Conservation (phyloP, 2,797 vertebrate species). For the Urosaurus nigricauda region DNA sequence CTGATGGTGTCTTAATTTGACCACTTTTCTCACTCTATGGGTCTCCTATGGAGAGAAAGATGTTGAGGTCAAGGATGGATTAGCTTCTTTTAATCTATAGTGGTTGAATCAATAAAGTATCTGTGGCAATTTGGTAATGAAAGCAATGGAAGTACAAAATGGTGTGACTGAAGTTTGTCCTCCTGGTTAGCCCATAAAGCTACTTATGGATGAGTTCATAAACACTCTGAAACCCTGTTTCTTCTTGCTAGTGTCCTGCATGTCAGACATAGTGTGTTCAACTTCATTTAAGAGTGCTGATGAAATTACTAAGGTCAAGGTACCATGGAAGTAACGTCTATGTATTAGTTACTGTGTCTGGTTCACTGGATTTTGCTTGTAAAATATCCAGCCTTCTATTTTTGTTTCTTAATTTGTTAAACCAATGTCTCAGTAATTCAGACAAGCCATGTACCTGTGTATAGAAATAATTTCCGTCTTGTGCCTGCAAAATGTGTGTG, state of each 20-base stretch:
- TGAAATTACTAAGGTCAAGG: neutral
- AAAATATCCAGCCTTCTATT: neutral
- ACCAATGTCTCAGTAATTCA: conserved; percentile 5
- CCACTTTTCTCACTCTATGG: neutral
- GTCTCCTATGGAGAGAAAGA: neutral
- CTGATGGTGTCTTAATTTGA: neutral
- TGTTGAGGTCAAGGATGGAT: neutral
- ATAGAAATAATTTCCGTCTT: neutral
- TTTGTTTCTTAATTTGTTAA: neutral
- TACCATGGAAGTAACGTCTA: neutral
- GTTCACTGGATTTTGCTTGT: neutral
- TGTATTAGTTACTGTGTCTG: neutral
- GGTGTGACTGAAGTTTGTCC: too few relatives aligned
- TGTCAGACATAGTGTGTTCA: neutral
- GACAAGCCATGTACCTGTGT: neutral
- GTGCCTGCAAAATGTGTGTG: neutral
- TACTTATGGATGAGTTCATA: too few relatives aligned
- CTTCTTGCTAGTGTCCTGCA: too few relatives aligned
- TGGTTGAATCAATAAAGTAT: neutral
- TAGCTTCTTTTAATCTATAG: neutral
- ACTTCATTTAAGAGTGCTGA: neutral
- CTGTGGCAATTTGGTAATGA: neutral
- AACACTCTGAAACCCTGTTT: too few relatives aligned
- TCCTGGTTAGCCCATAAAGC: too few relatives aligned
- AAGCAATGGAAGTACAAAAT: too few relatives aligned